These are phyloP conservation scores for Anomalospiza imberbis DNA, from an alignment of 2,797 vertebrate genomes.

Conservation along the genomic window DNA sequence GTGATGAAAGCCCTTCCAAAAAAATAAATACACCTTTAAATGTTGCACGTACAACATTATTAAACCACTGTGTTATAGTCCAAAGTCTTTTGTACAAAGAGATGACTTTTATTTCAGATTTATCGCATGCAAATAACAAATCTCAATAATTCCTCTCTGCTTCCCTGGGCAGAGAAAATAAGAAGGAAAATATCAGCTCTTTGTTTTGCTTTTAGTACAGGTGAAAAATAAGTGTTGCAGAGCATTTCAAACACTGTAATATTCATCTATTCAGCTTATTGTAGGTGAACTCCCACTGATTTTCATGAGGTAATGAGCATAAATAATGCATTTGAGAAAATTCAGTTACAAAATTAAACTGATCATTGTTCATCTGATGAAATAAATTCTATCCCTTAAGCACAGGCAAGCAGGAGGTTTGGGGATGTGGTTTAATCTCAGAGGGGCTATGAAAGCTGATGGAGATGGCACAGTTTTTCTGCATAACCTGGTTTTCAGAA, in stretches of 20 bases:
- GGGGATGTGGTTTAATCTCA: not conserved
- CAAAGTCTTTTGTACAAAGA: not conserved
- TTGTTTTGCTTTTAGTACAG: not conserved
- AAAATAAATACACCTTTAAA: not conserved
- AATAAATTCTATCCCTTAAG: not conserved
- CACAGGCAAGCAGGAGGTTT: not conserved
- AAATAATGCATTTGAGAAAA: constrained; percentile 16
- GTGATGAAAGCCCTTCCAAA: not conserved
- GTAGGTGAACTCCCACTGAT: not conserved
- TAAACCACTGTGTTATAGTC: not conserved
- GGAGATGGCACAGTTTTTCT: not conserved
- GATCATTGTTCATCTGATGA: not conserved
- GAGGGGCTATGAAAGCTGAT: not conserved
- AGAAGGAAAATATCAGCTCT: not conserved
- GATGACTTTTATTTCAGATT: not conserved
- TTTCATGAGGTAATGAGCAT: constrained; percentile 17
- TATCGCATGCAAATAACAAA: not conserved
- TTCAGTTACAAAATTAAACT: constrained; percentile 17
- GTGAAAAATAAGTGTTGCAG: not conserved
- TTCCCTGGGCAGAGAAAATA: not conserved
- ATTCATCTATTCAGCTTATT: not conserved
- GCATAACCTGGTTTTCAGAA: not conserved
- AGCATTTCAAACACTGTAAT: not conserved
- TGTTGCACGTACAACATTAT: not conserved
- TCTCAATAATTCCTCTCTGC: not conserved